Evolutionary conservation across 2,797 vertebrate species (phyloP), one percentile per base, ranked within the genome.

Genomic region (Okamejei kenojei): DNA sequence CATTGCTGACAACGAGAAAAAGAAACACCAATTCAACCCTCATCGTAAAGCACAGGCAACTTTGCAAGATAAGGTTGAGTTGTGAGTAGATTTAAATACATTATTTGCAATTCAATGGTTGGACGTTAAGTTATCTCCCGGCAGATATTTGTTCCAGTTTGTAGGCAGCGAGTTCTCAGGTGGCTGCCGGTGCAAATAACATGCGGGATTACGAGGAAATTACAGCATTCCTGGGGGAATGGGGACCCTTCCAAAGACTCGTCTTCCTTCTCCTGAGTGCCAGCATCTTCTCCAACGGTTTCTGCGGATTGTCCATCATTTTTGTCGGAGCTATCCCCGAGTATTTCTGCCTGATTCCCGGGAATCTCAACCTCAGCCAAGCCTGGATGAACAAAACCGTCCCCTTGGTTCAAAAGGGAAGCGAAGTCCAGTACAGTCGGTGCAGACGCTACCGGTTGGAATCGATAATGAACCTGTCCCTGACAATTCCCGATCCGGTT

Each of bases 371-470:
- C 96, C 96, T 99, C 93, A 97, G 95, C 94, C 93, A 65, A 1
- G 97, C 94, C 4, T 99, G 98, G 98, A 95, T 94, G 93, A 97
- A 98, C 95, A 95, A 94, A 95, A 97, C 97, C 93, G 94, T 97
- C 95, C 98, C 98, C 9, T 93, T 96, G 95, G 96, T 96, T 94
- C 82, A 80, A 93, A 95, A 81, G 73, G 96, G 95, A 29, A 96
- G 93, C 77, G 94, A 76, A 58, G 76, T 92, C 93, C 80, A 86
- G 6, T 95, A 94, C 81, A 97, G 97, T 94, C 95, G 93, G 93
- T 98, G 98, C 95, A 95, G 95, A 93, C 96, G 98, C 94, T 98
- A 98, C 96, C 90, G 90, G 35, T 8, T 91, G 90, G 68, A 91
- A 21, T 68, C 54, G 90, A 91, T 91, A 10, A 17, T 2, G 71